phyloP scores from a whole-genome alignment of 2,113 vertebrate species.

The Nesoenas mayeri region DNA sequence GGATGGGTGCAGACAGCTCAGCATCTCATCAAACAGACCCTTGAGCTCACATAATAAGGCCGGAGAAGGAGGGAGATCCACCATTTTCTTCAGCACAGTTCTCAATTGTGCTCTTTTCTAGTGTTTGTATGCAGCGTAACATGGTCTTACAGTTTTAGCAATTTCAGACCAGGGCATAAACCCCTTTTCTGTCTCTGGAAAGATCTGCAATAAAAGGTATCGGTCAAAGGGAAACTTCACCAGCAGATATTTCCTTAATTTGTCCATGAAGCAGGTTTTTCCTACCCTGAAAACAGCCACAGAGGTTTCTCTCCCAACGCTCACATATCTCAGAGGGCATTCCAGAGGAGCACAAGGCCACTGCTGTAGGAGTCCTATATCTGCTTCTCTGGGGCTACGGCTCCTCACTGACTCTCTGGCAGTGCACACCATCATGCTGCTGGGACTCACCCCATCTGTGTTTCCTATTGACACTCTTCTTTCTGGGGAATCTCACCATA shows the following conservation, averaged over 20 bases:
- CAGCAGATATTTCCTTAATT: not conserved
- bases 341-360: not conserved
- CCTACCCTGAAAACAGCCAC: not conserved
- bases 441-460: not conserved
- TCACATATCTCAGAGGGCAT: not conserved
- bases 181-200: not conserved
- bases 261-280: not conserved
- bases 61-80: not conserved
- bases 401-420: not conserved
- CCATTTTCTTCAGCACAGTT: not conserved
- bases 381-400: not conserved
- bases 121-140: rapidly evolving
- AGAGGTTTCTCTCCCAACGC: not conserved
- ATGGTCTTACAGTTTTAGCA: not conserved
- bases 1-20: not conserved
- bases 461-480: not conserved
- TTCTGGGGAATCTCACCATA: not conserved
- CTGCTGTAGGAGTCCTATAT: not conserved
- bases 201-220: not conserved
- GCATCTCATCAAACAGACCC: not conserved
- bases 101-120: not conserved
- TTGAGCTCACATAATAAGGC: not conserved
- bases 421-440: not conserved
- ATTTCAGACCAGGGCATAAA: not conserved
- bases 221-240: rapidly evolving